phyloP scores from a whole-genome alignment of 2,888 invertebrate species.

The Eupithecia inturbata region DNA sequence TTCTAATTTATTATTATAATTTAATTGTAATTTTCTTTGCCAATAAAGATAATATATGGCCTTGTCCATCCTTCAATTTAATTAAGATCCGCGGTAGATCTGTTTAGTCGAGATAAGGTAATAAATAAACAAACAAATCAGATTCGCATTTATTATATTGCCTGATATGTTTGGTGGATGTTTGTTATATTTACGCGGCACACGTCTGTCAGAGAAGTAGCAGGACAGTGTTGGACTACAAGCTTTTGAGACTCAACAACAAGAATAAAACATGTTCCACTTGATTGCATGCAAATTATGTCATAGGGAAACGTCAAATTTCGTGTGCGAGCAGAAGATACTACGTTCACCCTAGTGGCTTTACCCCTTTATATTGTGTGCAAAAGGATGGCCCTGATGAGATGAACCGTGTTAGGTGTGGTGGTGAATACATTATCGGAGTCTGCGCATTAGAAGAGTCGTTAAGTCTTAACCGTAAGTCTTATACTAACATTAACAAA shows the following conservation, averaged over 20 bases:
- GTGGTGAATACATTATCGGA: conserved; percentile 66
- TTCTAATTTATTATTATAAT: no score
- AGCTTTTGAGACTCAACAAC: conserved; percentile 38
- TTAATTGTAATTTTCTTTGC: no score
- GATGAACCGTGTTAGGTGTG: conserved; percentile 56
- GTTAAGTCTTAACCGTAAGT: neutral
- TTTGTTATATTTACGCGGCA: neutral
- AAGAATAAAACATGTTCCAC: conserved; percentile 53
- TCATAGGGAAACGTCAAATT: conserved; percentile 66
- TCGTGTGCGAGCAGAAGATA: conserved; percentile 54
- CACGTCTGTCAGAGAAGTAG: neutral
- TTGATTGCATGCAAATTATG: conserved; percentile 72
- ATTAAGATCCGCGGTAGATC: neutral
- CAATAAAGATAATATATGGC: no score
- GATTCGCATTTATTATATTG: neutral
- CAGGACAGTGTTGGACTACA: neutral
- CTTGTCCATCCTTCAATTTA: neutral
- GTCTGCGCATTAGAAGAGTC: neutral
- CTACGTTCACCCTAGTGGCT: conserved; percentile 55
- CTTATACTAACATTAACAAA: neutral
- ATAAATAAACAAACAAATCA: neutral
- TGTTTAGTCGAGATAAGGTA: neutral
- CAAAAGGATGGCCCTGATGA: conserved; percentile 69
- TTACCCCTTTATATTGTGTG: conserved; percentile 67
- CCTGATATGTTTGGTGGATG: neutral